Base-by-base conservation (phyloP, 2,113 vertebrate genomes). In the Bubalus kerabau region DNA sequence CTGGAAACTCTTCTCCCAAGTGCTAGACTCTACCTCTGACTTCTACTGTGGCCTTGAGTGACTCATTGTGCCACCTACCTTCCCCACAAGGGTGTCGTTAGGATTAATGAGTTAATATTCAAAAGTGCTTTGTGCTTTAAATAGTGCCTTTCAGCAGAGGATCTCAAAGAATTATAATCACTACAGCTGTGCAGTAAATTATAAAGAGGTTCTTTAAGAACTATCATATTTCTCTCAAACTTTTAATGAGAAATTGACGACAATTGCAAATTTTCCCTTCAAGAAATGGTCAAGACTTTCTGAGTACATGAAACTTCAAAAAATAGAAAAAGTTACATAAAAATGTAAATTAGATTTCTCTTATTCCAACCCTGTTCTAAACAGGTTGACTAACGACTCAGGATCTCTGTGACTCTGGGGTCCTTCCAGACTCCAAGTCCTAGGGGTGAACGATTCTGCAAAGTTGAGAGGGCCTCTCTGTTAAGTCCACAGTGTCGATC, bases 61-160 rank as follows among this genome's bases (percentile, higher is more conserved):
- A 97, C 92, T 97, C 98, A 95, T 23, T 83, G 16, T 2, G 52
- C 92, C 98, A 84, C 97, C 97, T 80, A 95, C 98, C 87, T 97
- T 88, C 71, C 56, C 90, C 71, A 74, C 84, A 57, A 89, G 60
- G 92, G 80, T 84, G 90, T 59, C 64, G 50, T 57, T 92, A 86
- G 92, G 91, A 92, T 95, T 97, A 82, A 95, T 90, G 92, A 97
- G 96, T 96, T 97, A 97, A 97, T 96, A 91, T 97, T 94, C 96
- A 87, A 30, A 96, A 97, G 98, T 59, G 40, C 96, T 97, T 97
- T 90, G 94, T 94, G 96, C 95, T 96, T 97, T 97, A 96, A 98
- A 97, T 97, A 97, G 96, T 23, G 62, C 84, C 95, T 96, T 97
- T 96, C 92, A 94, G 80, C 43, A 30, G 62, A 76, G 76, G 67